Evolutionary conservation across 2,113 vertebrate species (phyloP), one percentile per base, ranked within the genome.

Genomic region (Psophia crepitans): DNA sequence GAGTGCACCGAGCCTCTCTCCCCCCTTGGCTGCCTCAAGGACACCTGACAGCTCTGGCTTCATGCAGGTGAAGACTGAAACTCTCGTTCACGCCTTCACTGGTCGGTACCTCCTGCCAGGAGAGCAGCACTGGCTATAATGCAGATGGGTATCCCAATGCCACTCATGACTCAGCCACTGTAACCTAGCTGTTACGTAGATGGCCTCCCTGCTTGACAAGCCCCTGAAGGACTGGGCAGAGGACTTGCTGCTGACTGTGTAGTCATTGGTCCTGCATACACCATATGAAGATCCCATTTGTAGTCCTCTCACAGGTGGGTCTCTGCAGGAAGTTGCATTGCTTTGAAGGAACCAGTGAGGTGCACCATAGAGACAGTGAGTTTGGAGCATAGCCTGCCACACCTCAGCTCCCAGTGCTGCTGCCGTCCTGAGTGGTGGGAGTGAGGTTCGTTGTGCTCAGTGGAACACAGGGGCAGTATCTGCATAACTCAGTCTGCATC

Each of bases 31-130:
- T 48, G 71, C 74, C 22, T 35, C 22, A 19, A 49, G 27, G 32
- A 44, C 33, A 37, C 2, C 1, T 19, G 43, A 44, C 26, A 65
- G 20, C 51, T 57, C 26, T 35, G 43, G 14, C 17, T 32, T 58
- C 32, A 16, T 7, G 30, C 0, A 5, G 41, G n/a, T 30, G 23
- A 16, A 48, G n/a, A 64, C n/a, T 1, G 2, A 63, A 41, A 46
- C 26, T 10, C 41, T 48, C 3, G 4, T 28, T 41, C n/a, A 48
- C 27, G 23, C 32, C 43, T 51, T 74, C 51, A 33, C 60, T 58
- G 26, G 11, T 32, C 3, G 1, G 22, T 66, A 51, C 68, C 17
- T 22, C 43, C 17, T 0, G 5, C 7, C 13, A 43, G 51, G 30
- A 43, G 13, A 73, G 49, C 41, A 57, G 51, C 49, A 35, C 21